Evolutionary conservation across 2,888 invertebrate genomes (phyloP).

Genomic region (Agrotis ipsilon): DNA sequence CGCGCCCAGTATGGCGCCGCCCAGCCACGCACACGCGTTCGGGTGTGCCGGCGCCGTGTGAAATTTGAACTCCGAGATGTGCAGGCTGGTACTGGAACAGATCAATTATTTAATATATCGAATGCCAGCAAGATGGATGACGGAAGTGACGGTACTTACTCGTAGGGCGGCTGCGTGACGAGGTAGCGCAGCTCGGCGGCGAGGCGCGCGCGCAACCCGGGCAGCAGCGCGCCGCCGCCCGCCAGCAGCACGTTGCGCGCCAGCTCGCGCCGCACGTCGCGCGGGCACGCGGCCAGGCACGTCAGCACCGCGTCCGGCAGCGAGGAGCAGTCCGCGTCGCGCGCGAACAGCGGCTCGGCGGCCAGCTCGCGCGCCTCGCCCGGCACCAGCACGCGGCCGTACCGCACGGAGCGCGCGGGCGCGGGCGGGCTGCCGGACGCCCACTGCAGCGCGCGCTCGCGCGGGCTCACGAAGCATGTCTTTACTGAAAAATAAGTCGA

Average conservation of each 20-base stretch:
- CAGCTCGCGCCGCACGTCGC: slow-evolving; percentile 93
- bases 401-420: slow-evolving; percentile 47
- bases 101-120: neutral
- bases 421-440: neutral
- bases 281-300: slow-evolving; percentile 42
- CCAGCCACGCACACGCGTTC: slow-evolving; percentile 96
- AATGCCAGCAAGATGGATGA: neutral
- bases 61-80: slow-evolving; percentile 92
- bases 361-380: slow-evolving; percentile 94
- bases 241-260: slow-evolving; percentile 96
- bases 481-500: slow-evolving; percentile 90
- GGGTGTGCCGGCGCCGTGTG: slow-evolving; percentile 94
- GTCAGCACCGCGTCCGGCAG: slow-evolving; percentile 95
- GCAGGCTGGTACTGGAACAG: slow-evolving; percentile 66
- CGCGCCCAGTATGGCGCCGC: slow-evolving; percentile 92
- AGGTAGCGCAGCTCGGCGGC: slow-evolving; percentile 94
- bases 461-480: slow-evolving; percentile 96
- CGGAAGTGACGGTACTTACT: neutral
- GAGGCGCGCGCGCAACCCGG: slow-evolving; percentile 96
- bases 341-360: slow-evolving; percentile 96
- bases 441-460: slow-evolving; percentile 92
- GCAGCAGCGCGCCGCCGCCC: slow-evolving; percentile 96
- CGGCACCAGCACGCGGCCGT: slow-evolving; percentile 91
- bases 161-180: slow-evolving; percentile 91
- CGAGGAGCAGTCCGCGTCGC: slow-evolving; percentile 93